Percentiles rank a stretch among this genome's conserved stretches.
These are phyloP conservation scores for Gari tellinella DNA, from an alignment of 2,888 invertebrate genomes.

Conservation along the genomic window DNA sequence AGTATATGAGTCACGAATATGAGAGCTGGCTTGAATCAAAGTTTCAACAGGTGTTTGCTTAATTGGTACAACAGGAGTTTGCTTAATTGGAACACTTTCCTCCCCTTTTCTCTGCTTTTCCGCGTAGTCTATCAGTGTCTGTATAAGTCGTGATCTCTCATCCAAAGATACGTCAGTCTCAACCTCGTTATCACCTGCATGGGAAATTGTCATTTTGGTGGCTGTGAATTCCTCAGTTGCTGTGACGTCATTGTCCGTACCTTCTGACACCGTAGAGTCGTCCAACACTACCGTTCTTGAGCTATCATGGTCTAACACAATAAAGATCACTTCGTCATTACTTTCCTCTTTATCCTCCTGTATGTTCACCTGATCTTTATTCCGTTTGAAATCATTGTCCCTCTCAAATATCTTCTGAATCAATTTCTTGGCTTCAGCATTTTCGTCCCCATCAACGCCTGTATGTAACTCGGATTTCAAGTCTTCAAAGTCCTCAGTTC, in stretches of 20 bases:
- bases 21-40: no score
- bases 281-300: neutral
- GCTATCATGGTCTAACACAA: neutral
- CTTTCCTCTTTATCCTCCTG: neutral
- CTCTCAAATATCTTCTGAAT: neutral
- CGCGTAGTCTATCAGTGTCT: conserved; percentile 43
- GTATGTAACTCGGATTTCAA: neutral
- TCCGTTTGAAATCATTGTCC: no score
- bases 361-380: neutral
- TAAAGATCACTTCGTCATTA: no score
- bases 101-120: conserved; percentile 21
- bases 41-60: no score
- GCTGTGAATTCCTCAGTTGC: neutral
- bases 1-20: no score
- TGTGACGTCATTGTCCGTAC: neutral
- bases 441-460: neutral
- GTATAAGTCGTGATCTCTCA: conserved; percentile 30
- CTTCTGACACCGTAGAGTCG: neutral
- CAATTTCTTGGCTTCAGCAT: neutral
- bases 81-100: no score
- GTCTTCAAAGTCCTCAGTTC: neutral
- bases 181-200: conserved; percentile 2
- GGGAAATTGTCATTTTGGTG: neutral
- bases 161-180: conserved; percentile 5
- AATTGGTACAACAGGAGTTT: no score